Base-by-base conservation (phyloP, 2,888 invertebrate species). In the Lithophane semibrunnea region DNA sequence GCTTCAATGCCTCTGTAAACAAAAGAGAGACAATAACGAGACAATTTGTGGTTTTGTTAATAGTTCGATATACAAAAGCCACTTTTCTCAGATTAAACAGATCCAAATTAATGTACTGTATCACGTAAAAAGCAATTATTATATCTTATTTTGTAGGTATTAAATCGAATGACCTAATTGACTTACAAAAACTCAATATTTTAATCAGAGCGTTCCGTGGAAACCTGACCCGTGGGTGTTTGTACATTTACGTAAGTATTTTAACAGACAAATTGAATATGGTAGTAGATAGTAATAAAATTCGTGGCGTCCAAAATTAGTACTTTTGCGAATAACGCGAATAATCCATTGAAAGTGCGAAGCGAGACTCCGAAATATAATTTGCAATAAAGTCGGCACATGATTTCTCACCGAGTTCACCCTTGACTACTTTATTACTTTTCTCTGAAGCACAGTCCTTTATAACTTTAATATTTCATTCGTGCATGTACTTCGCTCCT, bases 381-480 rank as follows among this genome's bases (percentile, higher is more conserved):
- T 94, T 94, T 94, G 93, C 93, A 93, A 93, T 94, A 93, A 93
- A 93, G 89, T 90, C 88, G 83, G 88, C 91, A 89, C 89, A 92
- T 91, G 92, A 94, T 93, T 94, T 92, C 92, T 92, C 88, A 87
- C 90, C 80, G 84, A 88, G 86, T 88, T 92, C 91, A 89, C 90
- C 88, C 90, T 90, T 91, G 93, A 93, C 92, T 93, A 91, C 92
- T 94, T 94, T 94, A 94, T 93, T 93, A 93, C 94, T 92, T 93
- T 94, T 93, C 94, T 89, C 89, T 89, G 92, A 92, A 94, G 89
- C 89, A 80, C 85, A 86, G 90, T 89, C 85, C 86, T 92, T 92
- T 91, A 92, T 91, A 89, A 90, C 88, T 91, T 91, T 91, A 90
- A 92, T 91, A 93, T 91, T 92, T 92, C 91, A 91, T 89, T 87